These are phyloP conservation scores for Pyrocephalus nanus DNA, from an alignment of 2,797 vertebrate species.

Conservation along the genomic window DNA sequence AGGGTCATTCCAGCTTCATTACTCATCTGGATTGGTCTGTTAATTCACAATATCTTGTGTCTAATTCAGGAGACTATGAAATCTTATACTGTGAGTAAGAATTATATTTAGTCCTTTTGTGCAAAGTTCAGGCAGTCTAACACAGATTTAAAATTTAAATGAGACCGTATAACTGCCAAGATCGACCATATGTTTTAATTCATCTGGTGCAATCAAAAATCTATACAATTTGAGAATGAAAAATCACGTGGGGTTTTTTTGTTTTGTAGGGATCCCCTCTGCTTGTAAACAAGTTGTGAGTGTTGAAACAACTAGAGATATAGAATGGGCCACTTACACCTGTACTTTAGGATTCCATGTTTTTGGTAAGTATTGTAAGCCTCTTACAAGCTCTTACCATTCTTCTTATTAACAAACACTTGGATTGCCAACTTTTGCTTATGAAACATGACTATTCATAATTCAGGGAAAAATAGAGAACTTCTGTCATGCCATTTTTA, in stretches of 20 bases:
- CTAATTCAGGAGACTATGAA: conserved; percentile 98
- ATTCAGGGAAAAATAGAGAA: conserved; percentile 24
- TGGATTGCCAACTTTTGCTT: neutral
- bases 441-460: conserved; percentile 35
- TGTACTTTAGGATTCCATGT: conserved; percentile 95
- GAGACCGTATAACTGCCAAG: neutral
- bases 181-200: conserved; percentile 54
- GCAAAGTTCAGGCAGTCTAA: conserved; percentile 10
- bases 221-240: neutral
- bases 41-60: conserved; percentile 95
- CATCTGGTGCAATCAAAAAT: conserved; percentile 20
- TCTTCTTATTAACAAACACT: conserved; percentile 28
- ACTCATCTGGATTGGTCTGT: conserved; percentile 97
- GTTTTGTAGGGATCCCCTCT: conserved; percentile 89
- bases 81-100: conserved; percentile 96
- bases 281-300: conserved; percentile 98
- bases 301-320: conserved; percentile 92
- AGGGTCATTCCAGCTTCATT: conserved; percentile 99
- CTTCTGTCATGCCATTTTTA: conserved; percentile 49
- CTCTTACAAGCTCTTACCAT: neutral
- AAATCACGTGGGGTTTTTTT: neutral
- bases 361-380: conserved; percentile 83
- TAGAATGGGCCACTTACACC: conserved; percentile 90
- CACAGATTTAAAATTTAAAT: conserved; percentile 48
- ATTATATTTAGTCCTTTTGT: conserved; percentile 38